These are phyloP conservation scores for Peromyscus maniculatus DNA, from an alignment of 2,113 vertebrate species.

Conservation along the genomic window DNA sequence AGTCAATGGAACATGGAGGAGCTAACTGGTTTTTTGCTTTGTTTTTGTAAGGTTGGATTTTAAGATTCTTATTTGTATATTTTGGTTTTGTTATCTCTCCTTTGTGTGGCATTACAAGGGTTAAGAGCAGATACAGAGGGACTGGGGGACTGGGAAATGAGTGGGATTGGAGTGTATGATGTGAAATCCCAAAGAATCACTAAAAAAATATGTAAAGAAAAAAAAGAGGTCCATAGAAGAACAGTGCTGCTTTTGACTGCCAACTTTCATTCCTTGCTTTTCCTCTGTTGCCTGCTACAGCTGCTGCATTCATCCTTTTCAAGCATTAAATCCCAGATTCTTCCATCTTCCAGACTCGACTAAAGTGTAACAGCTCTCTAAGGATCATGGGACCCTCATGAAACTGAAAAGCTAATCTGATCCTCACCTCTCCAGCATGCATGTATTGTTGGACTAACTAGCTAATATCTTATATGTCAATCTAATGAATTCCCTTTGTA, in stretches of 20 bases:
- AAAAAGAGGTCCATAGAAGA: not conserved
- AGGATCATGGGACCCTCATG: not conserved
- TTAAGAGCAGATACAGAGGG: not conserved
- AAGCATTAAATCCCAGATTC: not conserved
- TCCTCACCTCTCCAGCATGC: not conserved
- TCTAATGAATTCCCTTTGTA: not conserved
- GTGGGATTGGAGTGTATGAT: not conserved
- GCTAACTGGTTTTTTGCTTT: not conserved
- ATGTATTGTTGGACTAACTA: not conserved
- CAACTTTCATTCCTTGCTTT: not conserved
- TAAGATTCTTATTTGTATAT: not conserved
- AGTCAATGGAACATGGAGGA: not conserved
- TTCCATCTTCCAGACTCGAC: not conserved
- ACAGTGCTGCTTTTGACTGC: not conserved
- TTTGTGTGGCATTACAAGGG: not conserved
- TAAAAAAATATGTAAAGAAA: not conserved
- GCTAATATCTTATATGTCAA: not conserved
- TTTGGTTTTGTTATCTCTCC: not conserved
- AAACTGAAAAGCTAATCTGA: not conserved
- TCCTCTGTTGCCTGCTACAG: not conserved
- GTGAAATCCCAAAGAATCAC: not conserved
- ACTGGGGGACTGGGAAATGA: not conserved
- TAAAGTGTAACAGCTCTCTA: not conserved
- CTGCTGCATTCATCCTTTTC: not conserved
- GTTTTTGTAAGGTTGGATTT: not conserved